Base-by-base conservation (phyloP, 2,113 vertebrate genomes). In the Pelusios castaneus region DNA sequence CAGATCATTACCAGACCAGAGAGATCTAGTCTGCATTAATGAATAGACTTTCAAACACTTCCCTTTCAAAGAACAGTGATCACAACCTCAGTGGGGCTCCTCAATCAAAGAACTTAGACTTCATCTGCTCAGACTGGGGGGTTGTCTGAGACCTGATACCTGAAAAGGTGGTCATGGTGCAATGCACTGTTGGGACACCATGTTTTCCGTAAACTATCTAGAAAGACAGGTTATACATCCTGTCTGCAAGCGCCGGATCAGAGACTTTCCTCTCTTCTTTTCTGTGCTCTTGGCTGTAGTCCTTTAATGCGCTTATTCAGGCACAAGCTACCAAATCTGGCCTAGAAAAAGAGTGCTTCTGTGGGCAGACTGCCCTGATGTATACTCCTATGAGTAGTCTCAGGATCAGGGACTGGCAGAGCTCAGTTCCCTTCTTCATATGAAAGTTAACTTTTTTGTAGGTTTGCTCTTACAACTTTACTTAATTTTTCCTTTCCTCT, bases 141-240 rank as follows among this genome's bases (percentile, higher is more conserved):
- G 41, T 27, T 45, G 38, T 27, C 38, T 13, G 10, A 41, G 73
- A 45, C 41, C 41, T 45, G 25, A 27, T 25, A 29, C 25, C 25
- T 6, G 2, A 45, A 45, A 76, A 27, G 41, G 73, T 45, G 73
- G 38, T 41, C 0, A 0, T 49, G 12, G 3, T 82, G 34, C n/a
- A 80, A 6, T 83, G 58, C 21, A 34, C n/a, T 70, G 8, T 38
- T 70, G 63, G 63, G 19, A 17, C 63, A 12, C 56, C 45, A 1
- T 13, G 41, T 4, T 22, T 84, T 24, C 2, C 0, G 0, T 49
- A 81, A 70, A 10, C 67, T 24, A 77, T 16, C 54, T 73, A n/a
- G 47, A 60, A 25, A 47, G 43, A 11, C 1, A 0, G 54, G 1
- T 1, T n/a, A 14, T 1, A 5, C 12, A 24, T 25, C 47, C 38